Percentiles rank a stretch among this genome's conserved stretches.
Conservation (phyloP, 1,140 invertebrate genomes). For the Charaxes varanes region DNA sequence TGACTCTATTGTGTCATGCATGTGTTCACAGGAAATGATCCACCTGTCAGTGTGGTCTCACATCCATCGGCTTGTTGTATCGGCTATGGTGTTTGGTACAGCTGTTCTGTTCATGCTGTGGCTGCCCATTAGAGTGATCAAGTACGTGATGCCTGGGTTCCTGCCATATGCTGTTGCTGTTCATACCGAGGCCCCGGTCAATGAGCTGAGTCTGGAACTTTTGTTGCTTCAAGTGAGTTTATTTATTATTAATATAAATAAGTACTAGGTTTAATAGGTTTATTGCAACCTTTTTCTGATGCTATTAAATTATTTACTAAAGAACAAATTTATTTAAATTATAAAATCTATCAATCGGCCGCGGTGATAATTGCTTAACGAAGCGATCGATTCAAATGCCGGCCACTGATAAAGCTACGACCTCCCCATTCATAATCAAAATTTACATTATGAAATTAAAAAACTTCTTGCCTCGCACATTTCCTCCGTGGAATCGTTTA, state of each 20-base stretch:
- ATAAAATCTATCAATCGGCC: too few relatives aligned
- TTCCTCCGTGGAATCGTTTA: too few relatives aligned
- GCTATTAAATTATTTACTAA: too few relatives aligned
- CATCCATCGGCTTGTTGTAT: constrained; percentile 90
- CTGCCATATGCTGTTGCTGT: constrained; percentile 94
- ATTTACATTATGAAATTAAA: too few relatives aligned
- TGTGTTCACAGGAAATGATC: constrained; percentile 90
- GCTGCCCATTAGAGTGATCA: constrained; percentile 93
- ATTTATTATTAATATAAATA: constrained; percentile 43
- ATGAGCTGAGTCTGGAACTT: constrained; percentile 95
- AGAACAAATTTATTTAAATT: not conserved
- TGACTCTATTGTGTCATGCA: too few relatives aligned
- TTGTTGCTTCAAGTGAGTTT: constrained; percentile 87
- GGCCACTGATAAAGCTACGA: too few relatives aligned
- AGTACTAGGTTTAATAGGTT: too few relatives aligned
- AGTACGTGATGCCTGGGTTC: constrained; percentile 88
- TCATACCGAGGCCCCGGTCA: constrained; percentile 86
- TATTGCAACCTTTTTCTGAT: too few relatives aligned
- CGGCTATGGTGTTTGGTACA: constrained; percentile 96
- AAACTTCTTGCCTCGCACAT: too few relatives aligned
- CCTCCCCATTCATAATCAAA: too few relatives aligned
- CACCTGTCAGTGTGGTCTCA: constrained; percentile 95
- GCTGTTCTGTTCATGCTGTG: constrained; percentile 97
- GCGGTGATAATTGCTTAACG: not conserved
- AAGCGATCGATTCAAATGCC: too few relatives aligned